Conservation (phyloP, 2,888 invertebrate genomes). For the Polyploca ridens region DNA sequence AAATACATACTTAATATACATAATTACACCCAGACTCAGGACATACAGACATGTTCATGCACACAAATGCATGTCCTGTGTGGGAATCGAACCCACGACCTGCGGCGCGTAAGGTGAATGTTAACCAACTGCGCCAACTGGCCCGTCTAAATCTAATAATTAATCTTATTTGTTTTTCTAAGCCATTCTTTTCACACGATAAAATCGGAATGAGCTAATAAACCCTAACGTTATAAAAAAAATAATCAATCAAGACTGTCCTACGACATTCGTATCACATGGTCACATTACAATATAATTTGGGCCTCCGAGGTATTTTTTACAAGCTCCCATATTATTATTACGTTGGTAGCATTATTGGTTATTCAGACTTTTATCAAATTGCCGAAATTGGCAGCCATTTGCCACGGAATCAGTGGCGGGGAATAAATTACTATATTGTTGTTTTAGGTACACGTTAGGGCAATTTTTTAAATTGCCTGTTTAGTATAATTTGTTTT, state of each 20-base stretch:
- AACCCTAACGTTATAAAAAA: neutral
- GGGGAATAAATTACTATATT: neutral
- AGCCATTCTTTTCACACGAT: too few species aligned
- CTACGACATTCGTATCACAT: neutral
- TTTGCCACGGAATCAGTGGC: neutral
- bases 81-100: too few species aligned
- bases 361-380: neutral
- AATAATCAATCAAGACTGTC: neutral
- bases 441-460: neutral
- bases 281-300: neutral
- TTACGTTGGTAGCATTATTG: neutral
- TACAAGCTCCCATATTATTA: conserved; percentile 1
- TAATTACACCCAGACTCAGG: too few species aligned
- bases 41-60: too few species aligned
- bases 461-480: neutral
- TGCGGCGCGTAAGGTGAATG: too few species aligned
- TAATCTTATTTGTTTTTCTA: too few species aligned
- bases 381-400: neutral
- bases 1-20: too few species aligned
- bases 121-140: too few species aligned
- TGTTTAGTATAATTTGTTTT: neutral
- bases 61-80: too few species aligned
- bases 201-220: too few species aligned
- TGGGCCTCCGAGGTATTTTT: neutral
- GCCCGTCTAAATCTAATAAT: too few species aligned